Evolutionary conservation across 1,140 invertebrate species (phyloP), one percentile per base, ranked within the genome.

Genomic region (Cydia fagiglandana): DNA sequence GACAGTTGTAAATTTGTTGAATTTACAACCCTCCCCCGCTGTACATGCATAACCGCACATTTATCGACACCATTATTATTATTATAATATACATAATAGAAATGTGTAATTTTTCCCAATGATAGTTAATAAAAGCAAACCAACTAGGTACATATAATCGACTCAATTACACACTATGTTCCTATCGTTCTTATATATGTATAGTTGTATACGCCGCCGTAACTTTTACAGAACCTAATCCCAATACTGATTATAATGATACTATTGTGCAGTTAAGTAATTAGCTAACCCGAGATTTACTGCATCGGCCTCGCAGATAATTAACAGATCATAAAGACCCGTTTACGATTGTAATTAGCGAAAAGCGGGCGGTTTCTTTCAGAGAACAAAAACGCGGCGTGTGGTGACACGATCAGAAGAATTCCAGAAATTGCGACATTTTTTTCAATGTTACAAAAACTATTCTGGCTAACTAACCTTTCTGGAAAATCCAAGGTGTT

Each of bases 371-470:
- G 64, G 64, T 68, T 68, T 34, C 13, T 34, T 68, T 30, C 20
- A 68, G 3, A 68, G 30, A 68, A n/a, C 64, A 34, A 68, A 68
- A 68, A 30, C 30, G 64, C 64, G 12, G 64, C 34, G 28, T 15
- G 10, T 68, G 20, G 38, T 15, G 64, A 38, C 64, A 38, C 4
- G 20, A 20, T 41, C 64, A 34, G 24, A 13, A 28, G 64, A 30
- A 68, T n/a, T n/a, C 30, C 13, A 34, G 64, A 68, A 68, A 6
- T 30, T 15, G 30, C 64, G 15, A 34, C 30, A 10, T 68, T 68
- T 68, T 68, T 68, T 34, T 68, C 7, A 56, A 56, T 17, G 64
- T 7, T 12, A 34, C 64, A 68, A 68, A 68, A 68, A 68, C 64
- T 38, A 4, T 68, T 68, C 28, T 7, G 28, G 34, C 30, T 68